Evolutionary conservation across 2,888 invertebrate species (phyloP).

Genomic region (Geophilus truncorum): DNA sequence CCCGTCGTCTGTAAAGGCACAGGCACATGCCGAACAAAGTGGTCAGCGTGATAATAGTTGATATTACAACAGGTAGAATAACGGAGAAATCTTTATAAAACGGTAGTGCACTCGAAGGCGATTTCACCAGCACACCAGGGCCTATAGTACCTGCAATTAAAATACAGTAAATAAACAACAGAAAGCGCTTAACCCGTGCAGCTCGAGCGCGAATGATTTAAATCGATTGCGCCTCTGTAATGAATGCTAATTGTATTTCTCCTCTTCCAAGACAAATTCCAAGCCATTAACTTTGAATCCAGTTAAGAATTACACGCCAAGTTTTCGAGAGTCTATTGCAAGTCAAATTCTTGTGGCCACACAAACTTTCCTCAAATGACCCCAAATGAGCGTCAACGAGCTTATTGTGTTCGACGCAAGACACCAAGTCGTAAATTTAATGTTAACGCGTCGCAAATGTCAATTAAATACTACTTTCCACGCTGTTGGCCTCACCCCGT

Average conservation of each 20-base stretch:
- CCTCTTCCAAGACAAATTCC: constrained; percentile 19
- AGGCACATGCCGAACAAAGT: constrained; percentile 56
- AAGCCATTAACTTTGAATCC: not conserved
- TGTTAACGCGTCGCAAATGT: constrained; percentile 1
- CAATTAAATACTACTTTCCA: constrained; percentile 1
- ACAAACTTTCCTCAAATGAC: constrained; percentile 21
- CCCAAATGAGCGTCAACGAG: constrained; percentile 13
- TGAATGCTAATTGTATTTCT: constrained; percentile 8
- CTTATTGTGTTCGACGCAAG: constrained; percentile 18
- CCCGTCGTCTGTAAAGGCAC: constrained; percentile 56
- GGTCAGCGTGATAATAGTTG: constrained; percentile 55
- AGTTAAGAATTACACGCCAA: constrained; percentile 2
- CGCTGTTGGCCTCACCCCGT: not conserved
- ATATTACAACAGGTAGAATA: constrained; percentile 54
- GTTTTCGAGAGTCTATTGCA: not conserved
- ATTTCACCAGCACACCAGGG: constrained; percentile 30
- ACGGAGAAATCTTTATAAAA: constrained; percentile 53
- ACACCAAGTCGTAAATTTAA: not conserved
- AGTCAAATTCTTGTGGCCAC: constrained; percentile 17
- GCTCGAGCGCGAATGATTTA: constrained; percentile 12
- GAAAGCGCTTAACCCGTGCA: not conserved
- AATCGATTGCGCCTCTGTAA: not conserved
- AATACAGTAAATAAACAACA: not conserved
- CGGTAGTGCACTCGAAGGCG: constrained; percentile 41
- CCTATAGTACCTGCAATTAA: constrained; percentile 29